Conservation (phyloP, 2,888 invertebrate genomes). For the Carabus problematicus region DNA sequence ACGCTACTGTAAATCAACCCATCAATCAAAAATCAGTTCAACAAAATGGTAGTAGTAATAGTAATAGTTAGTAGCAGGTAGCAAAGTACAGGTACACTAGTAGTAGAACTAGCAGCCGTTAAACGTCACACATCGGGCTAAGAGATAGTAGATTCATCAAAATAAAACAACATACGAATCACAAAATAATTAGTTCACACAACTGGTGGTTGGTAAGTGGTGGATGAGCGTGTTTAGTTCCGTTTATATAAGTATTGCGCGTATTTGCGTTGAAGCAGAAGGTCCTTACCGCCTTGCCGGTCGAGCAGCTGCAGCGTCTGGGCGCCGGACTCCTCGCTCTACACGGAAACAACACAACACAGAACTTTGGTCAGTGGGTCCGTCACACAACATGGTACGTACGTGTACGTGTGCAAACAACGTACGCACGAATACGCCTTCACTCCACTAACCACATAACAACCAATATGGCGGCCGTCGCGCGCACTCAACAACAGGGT, state of each 20-base stretch:
- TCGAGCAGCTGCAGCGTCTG: conserved; percentile 88
- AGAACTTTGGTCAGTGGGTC: conserved; percentile 52
- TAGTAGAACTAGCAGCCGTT: too few species aligned
- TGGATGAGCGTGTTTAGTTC: conserved; percentile 10
- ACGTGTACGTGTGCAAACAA: background rate
- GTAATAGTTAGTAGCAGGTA: conserved; percentile 29
- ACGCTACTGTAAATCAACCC: conserved; percentile 36
- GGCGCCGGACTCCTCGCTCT: conserved; percentile 93
- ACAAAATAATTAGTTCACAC: background rate
- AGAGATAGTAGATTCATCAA: too few species aligned
- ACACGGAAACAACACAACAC: conserved; percentile 55
- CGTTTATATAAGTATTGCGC: background rate
- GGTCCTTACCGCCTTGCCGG: conserved; percentile 91
- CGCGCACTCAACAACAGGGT: too few species aligned
- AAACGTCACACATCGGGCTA: too few species aligned
- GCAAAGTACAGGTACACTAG: too few species aligned
- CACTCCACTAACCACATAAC: conserved; percentile 7
- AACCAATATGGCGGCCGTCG: too few species aligned
- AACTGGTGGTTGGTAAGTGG: conserved; percentile 8
- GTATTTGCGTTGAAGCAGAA: conserved; percentile 5
- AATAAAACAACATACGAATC: too few species aligned
- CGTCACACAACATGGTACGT: too few species aligned
- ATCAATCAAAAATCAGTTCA: conserved; percentile 30
- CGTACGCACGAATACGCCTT: too few species aligned
- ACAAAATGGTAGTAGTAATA: conserved; percentile 34